Conservation (phyloP, 2,797 vertebrate species). For the Leuciscus waleckii region DNA sequence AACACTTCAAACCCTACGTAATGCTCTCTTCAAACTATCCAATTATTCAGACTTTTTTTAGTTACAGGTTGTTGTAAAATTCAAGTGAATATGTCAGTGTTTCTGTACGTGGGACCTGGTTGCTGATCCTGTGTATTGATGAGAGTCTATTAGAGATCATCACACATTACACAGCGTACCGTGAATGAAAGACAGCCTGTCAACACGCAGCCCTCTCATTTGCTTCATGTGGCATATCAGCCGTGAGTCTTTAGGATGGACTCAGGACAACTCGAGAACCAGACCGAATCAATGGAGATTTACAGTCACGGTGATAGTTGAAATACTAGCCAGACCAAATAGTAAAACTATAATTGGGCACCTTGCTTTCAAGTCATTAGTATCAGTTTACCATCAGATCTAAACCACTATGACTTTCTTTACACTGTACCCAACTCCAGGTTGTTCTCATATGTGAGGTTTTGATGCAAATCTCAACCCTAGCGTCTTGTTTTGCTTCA, state of each 20-base stretch:
- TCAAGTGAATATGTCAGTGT: background rate
- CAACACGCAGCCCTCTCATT: background rate
- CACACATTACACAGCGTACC: background rate
- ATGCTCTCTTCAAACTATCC: background rate
- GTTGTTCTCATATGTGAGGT: background rate
- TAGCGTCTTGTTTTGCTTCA: background rate
- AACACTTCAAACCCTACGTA: background rate
- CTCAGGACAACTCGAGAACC: background rate
- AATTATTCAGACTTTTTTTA: background rate
- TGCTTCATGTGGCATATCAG: constrained; percentile 10
- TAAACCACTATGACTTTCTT: background rate
- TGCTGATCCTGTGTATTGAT: background rate
- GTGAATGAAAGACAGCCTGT: background rate
- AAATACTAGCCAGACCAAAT: too few species aligned
- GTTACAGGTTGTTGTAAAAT: background rate
- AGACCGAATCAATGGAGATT: background rate
- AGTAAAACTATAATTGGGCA: background rate
- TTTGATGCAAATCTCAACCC: background rate
- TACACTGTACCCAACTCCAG: background rate
- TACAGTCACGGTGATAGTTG: background rate
- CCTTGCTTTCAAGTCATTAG: background rate
- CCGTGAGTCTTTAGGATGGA: background rate
- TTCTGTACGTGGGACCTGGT: background rate
- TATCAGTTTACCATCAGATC: background rate
- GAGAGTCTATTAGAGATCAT: background rate